These are phyloP conservation scores for Nibea albiflora DNA, from an alignment of 2,113 vertebrate species.

Conservation along the genomic window DNA sequence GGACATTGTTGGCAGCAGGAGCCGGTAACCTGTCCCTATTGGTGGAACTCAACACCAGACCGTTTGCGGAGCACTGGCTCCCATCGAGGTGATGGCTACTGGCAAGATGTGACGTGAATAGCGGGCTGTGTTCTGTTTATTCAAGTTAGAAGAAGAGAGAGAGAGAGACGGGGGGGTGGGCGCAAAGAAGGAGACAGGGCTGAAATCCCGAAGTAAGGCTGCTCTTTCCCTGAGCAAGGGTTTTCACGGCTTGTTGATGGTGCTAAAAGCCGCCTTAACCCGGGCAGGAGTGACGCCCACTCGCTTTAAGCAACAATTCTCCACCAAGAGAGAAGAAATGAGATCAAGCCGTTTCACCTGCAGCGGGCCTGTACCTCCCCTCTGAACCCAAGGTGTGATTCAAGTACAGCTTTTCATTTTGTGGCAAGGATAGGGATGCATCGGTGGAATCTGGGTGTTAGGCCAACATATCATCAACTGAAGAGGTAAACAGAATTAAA, in stretches of 20 bases:
- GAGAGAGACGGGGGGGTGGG: not conserved
- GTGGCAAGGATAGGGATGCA: not conserved
- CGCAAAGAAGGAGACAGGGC: not conserved
- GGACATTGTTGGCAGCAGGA: slow-evolving; percentile 82
- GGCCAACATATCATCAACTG: slow-evolving; percentile 12
- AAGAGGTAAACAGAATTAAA: slow-evolving; percentile 1
- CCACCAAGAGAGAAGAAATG: slow-evolving; percentile 28
- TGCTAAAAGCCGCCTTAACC: slow-evolving; percentile 43
- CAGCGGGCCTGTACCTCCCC: not conserved
- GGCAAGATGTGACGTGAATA: slow-evolving; percentile 81
- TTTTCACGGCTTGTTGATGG: slow-evolving; percentile 71
- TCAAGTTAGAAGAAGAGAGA: slow-evolving; percentile 60
- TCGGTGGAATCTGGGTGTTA: not conserved
- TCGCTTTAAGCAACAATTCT: slow-evolving; percentile 2
- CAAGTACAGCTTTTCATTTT: not conserved
- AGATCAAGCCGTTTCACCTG: slow-evolving; percentile 27
- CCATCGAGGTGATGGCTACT: slow-evolving; percentile 81
- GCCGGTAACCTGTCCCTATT: slow-evolving; percentile 80
- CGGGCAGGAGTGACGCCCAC: slow-evolving; percentile 2
- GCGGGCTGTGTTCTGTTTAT: slow-evolving; percentile 78
- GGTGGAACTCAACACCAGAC: slow-evolving; percentile 81
- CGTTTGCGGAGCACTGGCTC: slow-evolving; percentile 71
- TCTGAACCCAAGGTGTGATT: not conserved
- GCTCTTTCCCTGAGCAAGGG: slow-evolving; percentile 38
- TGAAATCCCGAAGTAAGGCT: slow-evolving; percentile 35